Base-by-base conservation (phyloP, 1,140 invertebrate genomes). In the Camponotus vicinus region DNA sequence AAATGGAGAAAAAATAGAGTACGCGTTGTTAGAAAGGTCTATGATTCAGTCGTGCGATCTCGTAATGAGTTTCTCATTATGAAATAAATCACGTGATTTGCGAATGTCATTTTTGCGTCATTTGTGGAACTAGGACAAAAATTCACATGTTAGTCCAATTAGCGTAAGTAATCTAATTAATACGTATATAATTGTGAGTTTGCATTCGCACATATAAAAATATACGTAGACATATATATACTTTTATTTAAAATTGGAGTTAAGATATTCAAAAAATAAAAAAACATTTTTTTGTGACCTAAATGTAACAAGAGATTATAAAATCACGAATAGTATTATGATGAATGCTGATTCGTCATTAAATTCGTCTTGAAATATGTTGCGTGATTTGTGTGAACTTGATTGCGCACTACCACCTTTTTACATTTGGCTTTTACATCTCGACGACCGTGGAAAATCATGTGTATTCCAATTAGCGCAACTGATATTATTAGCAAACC, bases 361-460 rank as follows among this genome's bases (percentile, higher is more conserved):
- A 45, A 27, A 27, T 27, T 27, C 27, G 27, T 27, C 27, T 27
- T 15, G 69, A 83, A 83, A 83, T 42, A 27, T 9, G 13, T 83
- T 75, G 57, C 55, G 55, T 40, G 67, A 73, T 83, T 75, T 83
- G 69, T 75, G 32, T 75, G 32, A 34, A 75, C 32, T 73, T 75
- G 18, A 37, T 83, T 83, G 40, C 55, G 37, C 4, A 52, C n/a
- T 70, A 70, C 55, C 3, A 6, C 5, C 40, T 73, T 55, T 21
- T 73, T 49, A 61, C 2, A 49, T 75, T 32, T 83, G 6, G 2
- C n/a, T 75, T 71, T 83, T 80, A 73, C 55, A 73, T 82, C 49
- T 49, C 11, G 11, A 73, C 11, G 15, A 83, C 40, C 69, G 55
- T 73, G 69, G 67, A 83, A 83, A 73, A 83, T 61, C 67, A 73